Conservation (phyloP, 1,140 invertebrate genomes). For the Drosophila baimaii region DNA sequence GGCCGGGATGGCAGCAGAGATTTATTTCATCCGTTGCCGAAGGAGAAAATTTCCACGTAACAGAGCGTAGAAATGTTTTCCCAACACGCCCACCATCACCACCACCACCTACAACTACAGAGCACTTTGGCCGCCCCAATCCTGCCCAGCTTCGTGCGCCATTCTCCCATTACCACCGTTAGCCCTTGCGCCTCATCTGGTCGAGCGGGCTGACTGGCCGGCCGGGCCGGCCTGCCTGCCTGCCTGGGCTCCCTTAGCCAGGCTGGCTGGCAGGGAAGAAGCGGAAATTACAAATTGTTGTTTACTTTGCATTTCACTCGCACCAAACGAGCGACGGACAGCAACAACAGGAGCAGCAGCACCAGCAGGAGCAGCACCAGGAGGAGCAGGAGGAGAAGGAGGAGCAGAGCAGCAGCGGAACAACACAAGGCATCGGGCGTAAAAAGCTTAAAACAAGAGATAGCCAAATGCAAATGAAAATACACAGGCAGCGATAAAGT, state of each 20-base stretch:
- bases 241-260: too few species aligned
- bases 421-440: conserved; percentile 36
- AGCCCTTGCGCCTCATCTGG: conserved; percentile 29
- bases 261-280: conserved; percentile 48
- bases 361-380: neutral
- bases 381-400: neutral
- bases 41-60: conserved; percentile 77
- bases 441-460: conserved; percentile 39
- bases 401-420: neutral
- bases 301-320: conserved; percentile 76
- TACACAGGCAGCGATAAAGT: conserved; percentile 27
- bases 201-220: conserved; percentile 14
- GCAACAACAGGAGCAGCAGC: conserved; percentile 22
- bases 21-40: conserved; percentile 72
- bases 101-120: neutral
- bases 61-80: conserved; percentile 74
- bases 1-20: conserved; percentile 48
- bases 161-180: conserved; percentile 13
- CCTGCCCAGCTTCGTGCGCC: neutral
- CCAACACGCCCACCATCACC: conserved; percentile 35
- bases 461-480: conserved; percentile 56
- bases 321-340: conserved; percentile 56
- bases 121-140: conserved; percentile 5
- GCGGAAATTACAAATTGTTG: conserved; percentile 79
- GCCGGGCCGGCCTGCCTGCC: too few species aligned